A percentile compares a stretch with the other conserved stretches of the same genome.
Conservation (phyloP, 2,113 vertebrate species). For the Zonotrichia leucophrys region DNA sequence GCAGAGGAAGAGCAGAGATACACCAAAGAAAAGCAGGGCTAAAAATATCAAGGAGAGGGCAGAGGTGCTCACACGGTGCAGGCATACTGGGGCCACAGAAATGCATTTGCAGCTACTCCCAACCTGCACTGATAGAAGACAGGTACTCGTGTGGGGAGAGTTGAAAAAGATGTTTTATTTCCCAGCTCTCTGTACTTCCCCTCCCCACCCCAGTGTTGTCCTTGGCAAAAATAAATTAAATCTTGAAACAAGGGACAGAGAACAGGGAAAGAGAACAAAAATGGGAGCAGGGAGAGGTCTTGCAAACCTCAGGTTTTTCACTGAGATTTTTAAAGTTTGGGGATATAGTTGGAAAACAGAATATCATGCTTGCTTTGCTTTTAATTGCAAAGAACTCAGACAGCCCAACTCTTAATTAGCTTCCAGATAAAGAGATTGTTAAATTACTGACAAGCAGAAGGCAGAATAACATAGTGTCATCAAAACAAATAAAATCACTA, state of each 20-base stretch:
- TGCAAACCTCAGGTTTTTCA: not conserved
- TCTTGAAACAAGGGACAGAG: not conserved
- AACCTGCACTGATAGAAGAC: not conserved
- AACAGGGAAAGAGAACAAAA: not conserved
- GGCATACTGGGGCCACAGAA: slow-evolving; percentile 23
- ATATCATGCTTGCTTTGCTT: not conserved
- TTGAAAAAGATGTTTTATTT: slow-evolving; percentile 25
- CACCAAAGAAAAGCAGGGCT: slow-evolving; percentile 39
- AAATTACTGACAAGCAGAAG: not conserved
- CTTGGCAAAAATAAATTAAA: not conserved
- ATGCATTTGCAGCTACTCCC: slow-evolving; percentile 9
- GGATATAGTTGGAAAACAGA: not conserved
- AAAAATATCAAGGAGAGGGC: slow-evolving; percentile 65
- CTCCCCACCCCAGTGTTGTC: not conserved
- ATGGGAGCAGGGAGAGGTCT: not conserved
- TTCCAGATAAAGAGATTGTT: not conserved
- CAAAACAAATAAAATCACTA: not conserved
- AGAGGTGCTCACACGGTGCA: slow-evolving; percentile 45
- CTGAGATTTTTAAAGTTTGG: not conserved
- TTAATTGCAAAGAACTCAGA: not conserved
- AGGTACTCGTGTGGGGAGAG: not conserved
- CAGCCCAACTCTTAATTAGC: not conserved
- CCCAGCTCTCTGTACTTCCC: not conserved
- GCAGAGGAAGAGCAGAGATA: slow-evolving; percentile 16
- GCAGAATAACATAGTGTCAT: not conserved